These are phyloP conservation scores for Coregonus suidteri DNA, from an alignment of 2,797 vertebrate genomes.

Conservation along the genomic window DNA sequence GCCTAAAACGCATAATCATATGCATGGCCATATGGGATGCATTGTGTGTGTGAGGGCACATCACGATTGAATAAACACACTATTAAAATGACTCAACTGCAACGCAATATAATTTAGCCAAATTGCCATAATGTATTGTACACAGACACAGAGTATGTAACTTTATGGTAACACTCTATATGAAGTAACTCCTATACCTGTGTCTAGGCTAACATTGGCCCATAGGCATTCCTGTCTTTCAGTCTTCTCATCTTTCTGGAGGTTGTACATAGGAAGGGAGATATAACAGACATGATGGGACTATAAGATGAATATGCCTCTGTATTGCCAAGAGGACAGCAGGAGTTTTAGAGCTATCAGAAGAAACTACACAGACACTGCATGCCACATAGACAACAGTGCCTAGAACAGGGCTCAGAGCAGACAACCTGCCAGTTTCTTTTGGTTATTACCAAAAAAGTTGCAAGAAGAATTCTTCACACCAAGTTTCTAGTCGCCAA, in stretches of 20 bases:
- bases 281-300: not conserved
- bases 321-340: not conserved
- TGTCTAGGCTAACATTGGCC: not conserved
- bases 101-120: not conserved
- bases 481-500: not conserved
- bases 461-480: not conserved
- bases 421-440: slow-evolving; percentile 46
- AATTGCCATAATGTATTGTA: not conserved
- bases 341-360: not conserved
- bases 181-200: not conserved
- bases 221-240: not conserved
- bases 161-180: not conserved
- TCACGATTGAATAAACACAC: not conserved
- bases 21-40: no score
- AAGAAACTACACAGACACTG: not conserved
- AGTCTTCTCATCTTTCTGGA: not conserved
- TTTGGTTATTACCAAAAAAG: slow-evolving; percentile 4
- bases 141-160: not conserved
- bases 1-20: not conserved
- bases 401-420: slow-evolving; percentile 8
- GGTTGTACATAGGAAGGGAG: not conserved
- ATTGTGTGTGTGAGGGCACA: no score
- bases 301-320: not conserved
- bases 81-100: not conserved
- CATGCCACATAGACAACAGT: no score